phyloP scores from a whole-genome alignment of 2,113 vertebrate genomes.

The Helogale parvula region DNA sequence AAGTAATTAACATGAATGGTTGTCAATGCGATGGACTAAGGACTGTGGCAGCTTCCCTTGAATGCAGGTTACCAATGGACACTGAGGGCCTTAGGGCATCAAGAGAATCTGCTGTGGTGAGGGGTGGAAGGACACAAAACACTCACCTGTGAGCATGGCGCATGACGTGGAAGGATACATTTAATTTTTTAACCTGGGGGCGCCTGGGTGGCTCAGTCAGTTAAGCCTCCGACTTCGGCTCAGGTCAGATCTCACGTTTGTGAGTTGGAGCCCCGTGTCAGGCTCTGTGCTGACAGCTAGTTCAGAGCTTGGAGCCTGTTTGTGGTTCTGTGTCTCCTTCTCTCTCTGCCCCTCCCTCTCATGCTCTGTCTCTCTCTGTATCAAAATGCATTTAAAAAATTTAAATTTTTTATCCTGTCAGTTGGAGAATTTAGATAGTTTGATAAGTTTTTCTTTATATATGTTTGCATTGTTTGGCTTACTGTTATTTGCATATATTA shows the following conservation, averaged over 20 bases:
- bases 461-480: neutral
- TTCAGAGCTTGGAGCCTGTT: no score
- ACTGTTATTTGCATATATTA: neutral
- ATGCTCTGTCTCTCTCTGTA: no score
- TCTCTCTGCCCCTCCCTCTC: no score
- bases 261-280: no score
- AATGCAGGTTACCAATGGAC: no score
- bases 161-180: neutral
- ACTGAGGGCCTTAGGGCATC: neutral
- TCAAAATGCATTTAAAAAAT: no score
- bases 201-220: no score
- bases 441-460: neutral
- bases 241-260: no score
- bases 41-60: neutral
- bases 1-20: neutral
- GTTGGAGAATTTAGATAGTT: neutral
- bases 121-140: neutral
- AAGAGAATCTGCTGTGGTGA: neutral
- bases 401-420: neutral
- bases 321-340: no score
- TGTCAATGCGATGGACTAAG: neutral
- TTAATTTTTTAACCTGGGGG: no score
- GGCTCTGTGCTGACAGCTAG: no score
- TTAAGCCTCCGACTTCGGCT: no score
- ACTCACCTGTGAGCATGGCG: neutral